phyloP scores from a whole-genome alignment of 2,113 vertebrate species.

The Nothoprocta perdicaria region DNA sequence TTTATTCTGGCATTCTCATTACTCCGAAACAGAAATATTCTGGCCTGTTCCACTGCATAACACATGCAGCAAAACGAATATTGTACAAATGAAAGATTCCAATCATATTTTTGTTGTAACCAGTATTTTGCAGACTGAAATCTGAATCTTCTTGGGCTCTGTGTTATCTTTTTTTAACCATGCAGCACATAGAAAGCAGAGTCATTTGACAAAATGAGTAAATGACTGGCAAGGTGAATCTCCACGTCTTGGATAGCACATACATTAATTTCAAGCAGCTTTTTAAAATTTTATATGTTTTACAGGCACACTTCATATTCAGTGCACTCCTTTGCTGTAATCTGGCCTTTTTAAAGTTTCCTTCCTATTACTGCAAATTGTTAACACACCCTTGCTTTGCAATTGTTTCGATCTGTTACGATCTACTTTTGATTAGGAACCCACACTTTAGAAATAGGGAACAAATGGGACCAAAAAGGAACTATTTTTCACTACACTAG shows the following conservation, averaged over 20 bases:
- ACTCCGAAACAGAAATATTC: not conserved
- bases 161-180: not conserved
- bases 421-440: not conserved
- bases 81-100: no score
- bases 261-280: not conserved
- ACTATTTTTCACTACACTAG: not conserved
- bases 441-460: not conserved
- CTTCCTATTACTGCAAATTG: not conserved
- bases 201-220: not conserved
- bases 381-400: not conserved
- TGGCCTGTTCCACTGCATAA: not conserved
- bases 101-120: not conserved
- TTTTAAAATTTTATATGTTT: not conserved
- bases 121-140: not conserved
- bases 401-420: not conserved
- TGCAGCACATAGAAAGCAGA: not conserved
- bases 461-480: not conserved
- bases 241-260: not conserved
- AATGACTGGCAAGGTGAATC: not conserved
- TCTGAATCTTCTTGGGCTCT: not conserved
- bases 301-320: not conserved
- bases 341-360: not conserved
- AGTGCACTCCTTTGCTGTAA: not conserved
- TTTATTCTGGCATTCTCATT: not conserved
- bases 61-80: not conserved